Evolutionary conservation across 2,888 invertebrate species (phyloP).

Genomic region (Lasioglossum figueresi): DNA sequence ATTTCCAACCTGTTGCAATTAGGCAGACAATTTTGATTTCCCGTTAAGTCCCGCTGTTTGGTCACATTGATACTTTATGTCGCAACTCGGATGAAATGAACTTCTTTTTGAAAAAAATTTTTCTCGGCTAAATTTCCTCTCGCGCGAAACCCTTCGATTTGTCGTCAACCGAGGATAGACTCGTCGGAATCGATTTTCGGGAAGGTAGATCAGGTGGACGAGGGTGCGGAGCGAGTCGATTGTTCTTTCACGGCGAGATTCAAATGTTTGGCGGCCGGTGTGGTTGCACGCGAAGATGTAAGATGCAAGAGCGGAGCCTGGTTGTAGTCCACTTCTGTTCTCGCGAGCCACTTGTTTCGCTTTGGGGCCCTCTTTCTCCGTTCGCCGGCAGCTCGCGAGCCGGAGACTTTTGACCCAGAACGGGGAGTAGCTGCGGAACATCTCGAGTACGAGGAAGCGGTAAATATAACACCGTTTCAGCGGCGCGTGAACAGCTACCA

Average conservation of each 20-base stretch:
- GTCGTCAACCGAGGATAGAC: neutral
- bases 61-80: neutral
- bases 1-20: no score
- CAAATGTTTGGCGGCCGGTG: neutral
- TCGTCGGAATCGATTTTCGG: neutral
- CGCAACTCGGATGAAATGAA: neutral
- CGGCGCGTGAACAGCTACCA: conserved; percentile 62
- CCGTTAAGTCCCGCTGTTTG: no score
- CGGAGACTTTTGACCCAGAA: conserved; percentile 76
- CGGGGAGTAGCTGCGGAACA: conserved; percentile 64
- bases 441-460: conserved; percentile 72
- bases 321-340: conserved; percentile 42
- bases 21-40: no score
- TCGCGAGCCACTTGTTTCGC: conserved; percentile 60
- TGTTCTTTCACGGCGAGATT: neutral
- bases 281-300: conserved; percentile 9
- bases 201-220: neutral
- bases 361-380: conserved; percentile 41
- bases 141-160: neutral
- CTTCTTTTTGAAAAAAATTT: neutral
- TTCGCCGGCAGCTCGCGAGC: conserved; percentile 54
- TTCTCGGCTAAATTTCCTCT: neutral
- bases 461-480: conserved; percentile 73
- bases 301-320: neutral
- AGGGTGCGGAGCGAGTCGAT: neutral